phyloP scores from a whole-genome alignment of 2,888 invertebrate genomes.

The Phytoseiulus persimilis region DNA sequence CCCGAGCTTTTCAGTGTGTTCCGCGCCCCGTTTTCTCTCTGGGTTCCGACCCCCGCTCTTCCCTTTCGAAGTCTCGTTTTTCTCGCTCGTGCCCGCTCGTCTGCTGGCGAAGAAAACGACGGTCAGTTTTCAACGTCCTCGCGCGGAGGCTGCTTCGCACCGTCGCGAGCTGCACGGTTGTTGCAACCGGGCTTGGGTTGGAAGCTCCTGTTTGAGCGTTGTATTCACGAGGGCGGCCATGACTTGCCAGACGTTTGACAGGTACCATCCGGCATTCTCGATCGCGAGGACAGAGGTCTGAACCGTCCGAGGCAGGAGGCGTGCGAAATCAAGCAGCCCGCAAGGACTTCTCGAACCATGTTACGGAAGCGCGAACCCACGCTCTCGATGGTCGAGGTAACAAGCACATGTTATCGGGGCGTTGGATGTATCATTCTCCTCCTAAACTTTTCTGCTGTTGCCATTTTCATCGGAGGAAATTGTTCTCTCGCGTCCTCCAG shows the following conservation, averaged over 20 bases:
- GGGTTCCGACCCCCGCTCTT: background rate
- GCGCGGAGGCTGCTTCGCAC: too few relatives aligned
- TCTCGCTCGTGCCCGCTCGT: background rate
- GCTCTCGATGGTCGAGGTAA: background rate
- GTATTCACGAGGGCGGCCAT: too few relatives aligned
- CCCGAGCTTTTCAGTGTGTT: background rate
- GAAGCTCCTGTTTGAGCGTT: too few relatives aligned
- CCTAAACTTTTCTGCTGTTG: background rate
- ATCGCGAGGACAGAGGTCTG: too few relatives aligned
- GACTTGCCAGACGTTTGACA: too few relatives aligned
- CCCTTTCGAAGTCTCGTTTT: background rate
- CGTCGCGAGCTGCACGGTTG: too few relatives aligned
- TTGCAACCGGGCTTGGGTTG: too few relatives aligned
- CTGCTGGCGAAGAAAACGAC: background rate
- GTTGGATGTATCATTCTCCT: background rate
- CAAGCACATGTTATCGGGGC: background rate
- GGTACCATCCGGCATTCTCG: too few relatives aligned
- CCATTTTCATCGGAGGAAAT: background rate
- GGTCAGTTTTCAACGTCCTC: too few relatives aligned
- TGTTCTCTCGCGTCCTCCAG: background rate
- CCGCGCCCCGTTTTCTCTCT: background rate
- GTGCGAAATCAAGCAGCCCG: too few relatives aligned
- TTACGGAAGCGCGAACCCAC: background rate
- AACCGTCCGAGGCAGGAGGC: too few relatives aligned
- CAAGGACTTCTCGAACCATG: background rate